Percentiles rank a stretch among this genome's conserved stretches.
Evolutionary conservation across 2,797 vertebrate species (phyloP).

Genomic region (Liasis olivaceus): DNA sequence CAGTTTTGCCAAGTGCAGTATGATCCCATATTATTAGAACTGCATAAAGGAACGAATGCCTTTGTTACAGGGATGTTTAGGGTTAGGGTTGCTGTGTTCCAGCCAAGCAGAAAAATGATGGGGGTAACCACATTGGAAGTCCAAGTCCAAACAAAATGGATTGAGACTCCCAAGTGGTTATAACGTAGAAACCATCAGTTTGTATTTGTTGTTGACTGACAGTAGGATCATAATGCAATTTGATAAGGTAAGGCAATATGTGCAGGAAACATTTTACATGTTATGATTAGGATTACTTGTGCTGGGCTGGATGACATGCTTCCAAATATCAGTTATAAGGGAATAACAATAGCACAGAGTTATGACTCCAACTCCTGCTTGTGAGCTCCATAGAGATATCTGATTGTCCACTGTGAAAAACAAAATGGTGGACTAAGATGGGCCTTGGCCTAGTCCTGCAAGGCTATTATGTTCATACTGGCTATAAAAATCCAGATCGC

Average conservation of each 20-base stretch:
- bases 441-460: background rate
- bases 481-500: background rate
- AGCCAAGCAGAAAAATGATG: background rate
- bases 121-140: background rate
- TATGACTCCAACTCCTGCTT: background rate
- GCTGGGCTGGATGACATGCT: background rate
- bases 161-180: background rate
- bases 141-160: background rate
- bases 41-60: background rate
- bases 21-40: background rate
- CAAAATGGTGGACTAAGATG: background rate
- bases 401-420: background rate
- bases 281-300: background rate
- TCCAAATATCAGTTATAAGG: background rate
- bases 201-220: background rate
- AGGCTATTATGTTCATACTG: background rate
- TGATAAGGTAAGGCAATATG: background rate
- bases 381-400: background rate
- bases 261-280: background rate
- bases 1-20: background rate
- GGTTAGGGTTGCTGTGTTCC: too few relatives aligned
- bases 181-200: background rate
- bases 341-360: background rate
- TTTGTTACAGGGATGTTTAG: background rate
- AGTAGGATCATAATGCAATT: background rate